A percentile compares a stretch with the other conserved stretches of the same genome.
These are phyloP conservation scores for Cosmia trapezina DNA, from an alignment of 2,888 invertebrate species.

Conservation along the genomic window DNA sequence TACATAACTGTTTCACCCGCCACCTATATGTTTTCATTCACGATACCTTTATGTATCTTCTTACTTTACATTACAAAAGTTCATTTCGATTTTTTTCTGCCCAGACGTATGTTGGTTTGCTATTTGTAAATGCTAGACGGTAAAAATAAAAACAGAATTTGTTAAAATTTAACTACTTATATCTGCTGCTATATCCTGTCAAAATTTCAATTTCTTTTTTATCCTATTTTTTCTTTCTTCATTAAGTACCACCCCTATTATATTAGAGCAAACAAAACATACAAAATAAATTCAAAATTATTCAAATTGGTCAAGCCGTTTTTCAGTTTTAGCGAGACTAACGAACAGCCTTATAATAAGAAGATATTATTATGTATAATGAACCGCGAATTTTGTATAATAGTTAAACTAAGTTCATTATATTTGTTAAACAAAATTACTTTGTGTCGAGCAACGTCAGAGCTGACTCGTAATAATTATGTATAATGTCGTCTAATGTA, in stretches of 20 bases:
- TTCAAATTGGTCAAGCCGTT: too few relatives aligned
- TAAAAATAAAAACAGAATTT: not conserved
- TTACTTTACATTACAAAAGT: not conserved
- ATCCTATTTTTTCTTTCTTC: too few relatives aligned
- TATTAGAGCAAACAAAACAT: too few relatives aligned
- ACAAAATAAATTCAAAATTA: too few relatives aligned
- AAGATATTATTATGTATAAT: too few relatives aligned
- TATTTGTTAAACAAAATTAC: constrained; percentile 4
- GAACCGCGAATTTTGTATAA: not conserved
- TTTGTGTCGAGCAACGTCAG: constrained; percentile 6
- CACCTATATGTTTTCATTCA: constrained; percentile 27
- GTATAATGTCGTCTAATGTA: constrained; percentile 17
- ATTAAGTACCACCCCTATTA: too few relatives aligned
- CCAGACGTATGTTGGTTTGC: not conserved
- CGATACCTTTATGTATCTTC: not conserved
- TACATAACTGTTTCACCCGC: constrained; percentile 10
- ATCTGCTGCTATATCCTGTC: not conserved
- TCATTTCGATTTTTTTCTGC: not conserved
- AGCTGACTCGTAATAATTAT: constrained; percentile 1
- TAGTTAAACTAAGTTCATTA: constrained; percentile 4
- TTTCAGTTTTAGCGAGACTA: too few relatives aligned
- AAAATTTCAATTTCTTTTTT: too few relatives aligned
- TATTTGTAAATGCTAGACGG: not conserved
- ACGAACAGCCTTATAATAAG: too few relatives aligned
- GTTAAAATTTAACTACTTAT: not conserved